Percentiles rank a stretch among this genome's conserved stretches.
Conservation (phyloP, 2,113 vertebrate species). For the Donacobius atricapilla region DNA sequence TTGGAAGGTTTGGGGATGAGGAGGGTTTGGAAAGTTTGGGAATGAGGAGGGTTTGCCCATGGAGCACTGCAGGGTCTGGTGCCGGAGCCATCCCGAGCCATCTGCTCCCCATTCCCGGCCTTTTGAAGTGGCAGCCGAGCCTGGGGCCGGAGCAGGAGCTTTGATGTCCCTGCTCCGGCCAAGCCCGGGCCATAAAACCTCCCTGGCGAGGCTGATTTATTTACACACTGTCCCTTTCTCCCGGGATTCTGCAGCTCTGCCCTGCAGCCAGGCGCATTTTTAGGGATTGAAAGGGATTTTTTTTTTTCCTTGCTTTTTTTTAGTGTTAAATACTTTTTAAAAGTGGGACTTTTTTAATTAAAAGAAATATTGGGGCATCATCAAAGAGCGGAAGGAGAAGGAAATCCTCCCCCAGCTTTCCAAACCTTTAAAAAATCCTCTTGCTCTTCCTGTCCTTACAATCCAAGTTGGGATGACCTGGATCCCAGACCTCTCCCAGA, state of each 20-base stretch:
- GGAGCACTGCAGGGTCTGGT: neutral
- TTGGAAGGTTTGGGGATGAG: neutral
- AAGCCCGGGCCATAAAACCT: neutral
- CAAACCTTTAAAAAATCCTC: neutral
- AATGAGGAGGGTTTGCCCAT: rapidly evolving
- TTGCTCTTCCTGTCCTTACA: neutral
- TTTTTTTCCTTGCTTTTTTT: neutral
- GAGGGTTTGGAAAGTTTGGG: neutral
- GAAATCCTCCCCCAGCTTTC: rapidly evolving
- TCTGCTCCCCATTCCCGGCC: slow-evolving; percentile 18
- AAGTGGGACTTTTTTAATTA: neutral
- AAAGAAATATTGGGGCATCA: neutral
- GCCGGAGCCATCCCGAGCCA: neutral
- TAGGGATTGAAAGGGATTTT: neutral
- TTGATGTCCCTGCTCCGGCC: neutral
- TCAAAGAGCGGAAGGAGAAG: neutral
- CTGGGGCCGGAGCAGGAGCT: neutral
- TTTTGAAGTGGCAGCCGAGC: neutral
- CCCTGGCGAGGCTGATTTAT: neutral
- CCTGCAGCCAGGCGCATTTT: neutral
- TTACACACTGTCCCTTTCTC: neutral
- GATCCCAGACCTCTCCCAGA: neutral
- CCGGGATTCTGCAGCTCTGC: neutral
- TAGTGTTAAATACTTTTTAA: rapidly evolving
- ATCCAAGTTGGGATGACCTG: rapidly evolving